phyloP scores from a whole-genome alignment of 2,113 vertebrate genomes.

The Falcunculus frontatus region DNA sequence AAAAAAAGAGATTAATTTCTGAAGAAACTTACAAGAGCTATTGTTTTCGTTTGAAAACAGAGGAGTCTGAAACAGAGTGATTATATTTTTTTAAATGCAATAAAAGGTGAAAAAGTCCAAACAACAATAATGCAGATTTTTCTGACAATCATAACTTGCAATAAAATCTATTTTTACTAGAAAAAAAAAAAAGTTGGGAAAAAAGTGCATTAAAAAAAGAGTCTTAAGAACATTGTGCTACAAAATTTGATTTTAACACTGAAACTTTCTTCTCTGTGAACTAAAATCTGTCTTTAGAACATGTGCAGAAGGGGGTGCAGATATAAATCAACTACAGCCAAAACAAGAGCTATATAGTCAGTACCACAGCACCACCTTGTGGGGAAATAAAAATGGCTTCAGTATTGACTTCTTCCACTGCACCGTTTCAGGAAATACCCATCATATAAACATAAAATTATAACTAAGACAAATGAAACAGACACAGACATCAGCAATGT shows the following conservation, averaged over 20 bases:
- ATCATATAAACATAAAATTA: slow-evolving; percentile 16
- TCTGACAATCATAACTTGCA: background rate
- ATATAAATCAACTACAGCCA: slow-evolving; percentile 30
- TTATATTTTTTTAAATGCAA: background rate
- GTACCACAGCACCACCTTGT: slow-evolving; percentile 80
- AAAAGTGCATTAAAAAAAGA: background rate
- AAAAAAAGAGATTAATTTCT: background rate
- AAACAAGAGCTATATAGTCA: slow-evolving; percentile 9
- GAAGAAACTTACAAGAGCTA: background rate
- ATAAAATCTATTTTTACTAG: background rate
- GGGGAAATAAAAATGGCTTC: slow-evolving; percentile 29
- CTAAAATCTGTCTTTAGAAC: slow-evolving; percentile 59
- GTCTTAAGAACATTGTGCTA: background rate
- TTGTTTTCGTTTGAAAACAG: background rate
- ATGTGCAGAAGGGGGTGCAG: slow-evolving; percentile 24
- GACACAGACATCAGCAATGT: background rate
- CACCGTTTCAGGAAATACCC: background rate
- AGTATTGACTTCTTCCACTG: background rate
- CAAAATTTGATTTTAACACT: slow-evolving; percentile 23
- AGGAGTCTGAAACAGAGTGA: background rate
- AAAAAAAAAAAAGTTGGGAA: background rate
- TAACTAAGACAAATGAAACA: background rate
- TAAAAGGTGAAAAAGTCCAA: background rate
- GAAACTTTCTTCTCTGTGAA: slow-evolving; percentile 37
- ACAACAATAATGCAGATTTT: background rate